Evolutionary conservation across 1,140 invertebrate species (phyloP).

Genomic region (Trigoniulus corallinus): DNA sequence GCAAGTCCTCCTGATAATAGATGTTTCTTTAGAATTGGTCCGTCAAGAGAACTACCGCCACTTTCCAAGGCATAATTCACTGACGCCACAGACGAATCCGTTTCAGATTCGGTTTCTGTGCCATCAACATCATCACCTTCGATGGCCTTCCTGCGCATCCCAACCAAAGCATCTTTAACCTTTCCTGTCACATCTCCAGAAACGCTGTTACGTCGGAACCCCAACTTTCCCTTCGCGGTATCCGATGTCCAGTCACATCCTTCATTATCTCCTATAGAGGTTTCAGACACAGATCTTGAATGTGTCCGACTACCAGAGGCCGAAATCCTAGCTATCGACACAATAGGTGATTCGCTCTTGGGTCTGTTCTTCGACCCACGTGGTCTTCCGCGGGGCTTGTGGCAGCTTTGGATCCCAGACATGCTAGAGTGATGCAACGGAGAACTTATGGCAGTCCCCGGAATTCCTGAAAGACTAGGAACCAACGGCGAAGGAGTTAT

Average conservation of each 20-base stretch:
- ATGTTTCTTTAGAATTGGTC: constrained; percentile 16
- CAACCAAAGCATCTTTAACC: not conserved
- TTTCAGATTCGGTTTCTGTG: too few species aligned
- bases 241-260: not conserved
- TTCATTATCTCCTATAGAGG: not conserved
- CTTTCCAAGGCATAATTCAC: too few species aligned
- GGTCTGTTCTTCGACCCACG: constrained; percentile 20
- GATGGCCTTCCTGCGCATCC: not conserved
- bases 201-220: not conserved
- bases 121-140: not conserved
- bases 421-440: too few species aligned
- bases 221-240: not conserved
- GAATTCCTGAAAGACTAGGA: constrained; percentile 33
- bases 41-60: constrained; percentile 1
- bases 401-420: too few species aligned
- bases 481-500: constrained; percentile 58
- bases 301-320: too few species aligned
- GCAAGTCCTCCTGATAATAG: constrained; percentile 7
- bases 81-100: too few species aligned
- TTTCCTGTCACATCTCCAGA: not conserved
- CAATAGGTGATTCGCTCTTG: constrained; percentile 4
- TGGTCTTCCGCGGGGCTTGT: constrained; percentile 18
- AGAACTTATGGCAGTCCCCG: too few species aligned
- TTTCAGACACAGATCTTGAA: not conserved
- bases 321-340: too few species aligned